Conservation (phyloP, 2,888 invertebrate genomes). For the Drosophila suboccidentalis region DNA sequence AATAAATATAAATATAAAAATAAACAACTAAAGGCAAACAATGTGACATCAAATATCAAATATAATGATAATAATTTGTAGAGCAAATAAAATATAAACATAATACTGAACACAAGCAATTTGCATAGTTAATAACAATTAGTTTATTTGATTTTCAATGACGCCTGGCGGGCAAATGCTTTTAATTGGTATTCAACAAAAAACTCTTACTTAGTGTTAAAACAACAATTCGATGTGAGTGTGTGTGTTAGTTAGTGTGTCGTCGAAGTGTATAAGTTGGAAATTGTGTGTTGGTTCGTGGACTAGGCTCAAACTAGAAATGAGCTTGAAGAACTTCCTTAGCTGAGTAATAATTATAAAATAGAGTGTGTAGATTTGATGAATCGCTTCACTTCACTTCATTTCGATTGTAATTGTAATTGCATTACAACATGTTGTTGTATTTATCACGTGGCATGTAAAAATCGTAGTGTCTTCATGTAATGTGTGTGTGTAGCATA, state of each 20-base stretch:
- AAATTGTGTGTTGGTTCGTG: conserved; percentile 11
- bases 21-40: conserved; percentile 36
- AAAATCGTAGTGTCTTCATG: conserved; percentile 47
- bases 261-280: not conserved
- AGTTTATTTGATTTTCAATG: conserved; percentile 31
- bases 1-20: conserved; percentile 22
- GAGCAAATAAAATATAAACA: conserved; percentile 42
- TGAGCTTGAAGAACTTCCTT: conserved; percentile 20
- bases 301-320: conserved; percentile 50
- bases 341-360: not conserved
- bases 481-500: not conserved
- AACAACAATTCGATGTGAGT: conserved; percentile 12
- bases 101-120: conserved; percentile 83
- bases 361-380: conserved; percentile 21
- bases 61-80: conserved; percentile 17
- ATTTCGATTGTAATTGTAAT: conserved; percentile 19
- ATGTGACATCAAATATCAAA: conserved; percentile 21
- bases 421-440: not conserved
- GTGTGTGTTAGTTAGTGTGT: conserved; percentile 2
- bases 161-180: conserved; percentile 15
- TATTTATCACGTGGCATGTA: conserved; percentile 30
- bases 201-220: conserved; percentile 9
- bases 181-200: conserved; percentile 29
- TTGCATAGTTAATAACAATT: conserved; percentile 18
- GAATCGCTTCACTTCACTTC: conserved; percentile 10